Conservation (phyloP, 2,113 vertebrate species). For the Syrmaticus mikado region DNA sequence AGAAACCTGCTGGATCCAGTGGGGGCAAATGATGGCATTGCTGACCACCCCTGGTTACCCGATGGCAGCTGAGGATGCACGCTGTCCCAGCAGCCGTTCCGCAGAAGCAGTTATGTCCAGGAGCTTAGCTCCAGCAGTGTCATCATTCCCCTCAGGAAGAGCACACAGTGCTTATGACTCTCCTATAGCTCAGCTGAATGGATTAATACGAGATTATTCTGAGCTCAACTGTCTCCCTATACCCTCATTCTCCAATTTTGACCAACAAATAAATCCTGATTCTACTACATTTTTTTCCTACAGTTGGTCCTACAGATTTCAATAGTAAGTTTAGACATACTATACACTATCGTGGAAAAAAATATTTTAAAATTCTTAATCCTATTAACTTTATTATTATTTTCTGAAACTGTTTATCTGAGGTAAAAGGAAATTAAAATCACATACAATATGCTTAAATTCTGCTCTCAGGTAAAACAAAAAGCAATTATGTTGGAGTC, state of each 20-base stretch:
- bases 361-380: neutral
- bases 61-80: rapidly evolving
- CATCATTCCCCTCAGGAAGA: neutral
- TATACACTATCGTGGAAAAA: neutral
- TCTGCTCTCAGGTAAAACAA: neutral
- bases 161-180: neutral
- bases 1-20: rapidly evolving
- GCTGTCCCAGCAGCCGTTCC: rapidly evolving
- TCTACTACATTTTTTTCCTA: neutral
- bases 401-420: neutral
- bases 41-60: neutral
- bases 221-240: neutral
- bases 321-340: neutral
- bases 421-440: neutral
- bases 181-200: neutral
- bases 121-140: neutral
- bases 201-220: neutral
- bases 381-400: neutral
- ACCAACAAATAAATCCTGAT: neutral
- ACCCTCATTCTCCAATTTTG: neutral
- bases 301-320: neutral
- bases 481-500: neutral
- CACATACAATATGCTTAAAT: neutral
- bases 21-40: neutral
- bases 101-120: neutral